Evolutionary conservation across 2,797 vertebrate species (phyloP).

Genomic region (Cryptoprocta ferox): DNA sequence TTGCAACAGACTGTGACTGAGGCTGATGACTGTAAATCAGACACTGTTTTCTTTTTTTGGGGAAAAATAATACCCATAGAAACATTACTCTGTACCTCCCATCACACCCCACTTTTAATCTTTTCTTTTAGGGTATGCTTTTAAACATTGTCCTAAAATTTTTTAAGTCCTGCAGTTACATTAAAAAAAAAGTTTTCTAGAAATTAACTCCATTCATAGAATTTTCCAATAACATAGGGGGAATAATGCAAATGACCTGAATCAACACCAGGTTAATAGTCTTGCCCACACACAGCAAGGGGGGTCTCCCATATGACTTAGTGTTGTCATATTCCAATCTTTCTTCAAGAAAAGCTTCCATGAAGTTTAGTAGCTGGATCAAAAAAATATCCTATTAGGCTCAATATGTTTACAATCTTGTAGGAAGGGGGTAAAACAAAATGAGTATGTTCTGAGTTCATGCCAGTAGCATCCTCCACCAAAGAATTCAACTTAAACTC

Average conservation of each 20-base stretch:
- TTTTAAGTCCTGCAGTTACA: neutral
- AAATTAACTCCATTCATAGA: neutral
- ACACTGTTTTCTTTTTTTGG: neutral
- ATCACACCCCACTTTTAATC: neutral
- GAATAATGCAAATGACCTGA: neutral
- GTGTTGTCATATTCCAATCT: neutral
- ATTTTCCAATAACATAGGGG: neutral
- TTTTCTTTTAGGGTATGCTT: neutral
- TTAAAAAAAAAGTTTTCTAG: neutral
- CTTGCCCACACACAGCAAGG: neutral
- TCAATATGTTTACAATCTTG: neutral
- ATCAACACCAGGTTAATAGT: conserved; percentile 14
- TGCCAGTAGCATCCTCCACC: neutral
- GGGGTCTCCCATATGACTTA: neutral
- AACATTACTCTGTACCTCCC: neutral
- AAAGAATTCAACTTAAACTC: neutral
- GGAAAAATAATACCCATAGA: conserved; percentile 15
- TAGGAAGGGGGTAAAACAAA: neutral
- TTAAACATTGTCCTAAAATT: neutral
- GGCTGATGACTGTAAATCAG: conserved; percentile 62
- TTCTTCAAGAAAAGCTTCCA: neutral
- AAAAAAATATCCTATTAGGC: neutral
- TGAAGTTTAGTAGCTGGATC: neutral
- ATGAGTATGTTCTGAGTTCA: neutral
- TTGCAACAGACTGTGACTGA: neutral